Conservation (phyloP, 2,797 vertebrate species). For the Tinamus major region DNA sequence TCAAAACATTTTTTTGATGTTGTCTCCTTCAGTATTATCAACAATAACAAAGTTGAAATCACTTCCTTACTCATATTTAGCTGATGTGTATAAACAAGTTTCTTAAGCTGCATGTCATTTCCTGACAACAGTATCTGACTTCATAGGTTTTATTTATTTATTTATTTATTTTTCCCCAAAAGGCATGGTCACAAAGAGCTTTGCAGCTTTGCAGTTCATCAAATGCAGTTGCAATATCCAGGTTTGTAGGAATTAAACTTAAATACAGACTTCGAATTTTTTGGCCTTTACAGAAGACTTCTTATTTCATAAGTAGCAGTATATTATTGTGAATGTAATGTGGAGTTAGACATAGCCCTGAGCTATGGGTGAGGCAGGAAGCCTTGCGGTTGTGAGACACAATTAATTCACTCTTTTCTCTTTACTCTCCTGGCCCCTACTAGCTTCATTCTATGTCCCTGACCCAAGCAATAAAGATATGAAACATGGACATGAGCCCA, state of each 20-base stretch:
- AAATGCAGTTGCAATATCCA: background rate
- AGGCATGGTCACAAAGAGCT: background rate
- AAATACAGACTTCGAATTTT: background rate
- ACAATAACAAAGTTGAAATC: constrained; percentile 35
- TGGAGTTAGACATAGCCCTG: background rate
- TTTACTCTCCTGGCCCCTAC: background rate
- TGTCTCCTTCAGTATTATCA: background rate
- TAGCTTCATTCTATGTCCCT: background rate
- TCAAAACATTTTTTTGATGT: background rate
- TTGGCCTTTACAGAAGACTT: background rate
- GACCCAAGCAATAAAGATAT: background rate
- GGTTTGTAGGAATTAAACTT: background rate
- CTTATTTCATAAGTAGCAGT: background rate
- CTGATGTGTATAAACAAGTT: constrained; percentile 25
- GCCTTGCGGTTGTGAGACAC: background rate
- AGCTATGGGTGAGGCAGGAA: background rate
- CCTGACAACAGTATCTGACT: constrained; percentile 3
- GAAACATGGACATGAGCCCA: background rate
- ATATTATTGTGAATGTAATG: background rate
- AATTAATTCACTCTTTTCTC: constrained; percentile 22
- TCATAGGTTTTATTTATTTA: background rate
- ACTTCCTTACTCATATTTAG: background rate
- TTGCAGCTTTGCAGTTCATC: background rate
- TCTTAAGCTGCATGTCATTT: constrained; percentile 31
- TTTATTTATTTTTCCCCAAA: background rate